Evolutionary conservation across 2,113 vertebrate species (phyloP), one percentile per base, ranked within the genome.

Genomic region (Turnix velox): DNA sequence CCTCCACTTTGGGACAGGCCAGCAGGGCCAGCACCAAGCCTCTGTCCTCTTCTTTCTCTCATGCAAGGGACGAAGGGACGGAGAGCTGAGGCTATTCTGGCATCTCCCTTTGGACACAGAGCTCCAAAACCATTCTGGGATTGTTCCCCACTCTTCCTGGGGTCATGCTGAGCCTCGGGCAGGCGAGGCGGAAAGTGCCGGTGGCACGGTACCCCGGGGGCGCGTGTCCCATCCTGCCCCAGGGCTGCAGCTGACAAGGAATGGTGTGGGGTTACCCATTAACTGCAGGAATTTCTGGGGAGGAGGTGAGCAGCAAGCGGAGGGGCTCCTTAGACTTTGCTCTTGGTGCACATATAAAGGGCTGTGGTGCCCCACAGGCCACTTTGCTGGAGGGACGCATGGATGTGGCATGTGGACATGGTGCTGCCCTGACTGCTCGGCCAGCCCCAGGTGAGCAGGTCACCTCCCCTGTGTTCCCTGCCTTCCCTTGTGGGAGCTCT

Each of bases 241-340:
- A 0, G 69, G 49, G 65, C 80, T 0, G 4, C 7, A 0, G 83
- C 86, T 69, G 92, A 73, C 2, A 28, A 0, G 40, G 84, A 91
- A 87, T 78, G 77, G 33, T 2, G 7, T 1, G 7, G 87, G 93
- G 96, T 98, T 98, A 98, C 97, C 92, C 96, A 98, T 98, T 98
- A 98, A 98, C 98, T 90, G 77, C 65, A 97, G 93, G 97, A 97
- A 97, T 97, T 96, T 97, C 71, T 48, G 74, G 66, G 72, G 91
- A 81, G 93, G 91, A 96, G 94, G 94, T 95, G 90, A 96, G 95
- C 85, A 7, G 68, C 3, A 7, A 94, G 95, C 19, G 4, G 83
- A 89, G 92, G 84, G 89, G 67, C 92, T 94, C 88, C 91, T 95
- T 95, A 97, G 97, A 98, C 98, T 98, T 98, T 98, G 97, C 96